Conservation (phyloP, 2,888 invertebrate species). For the Laspeyria flexula region DNA sequence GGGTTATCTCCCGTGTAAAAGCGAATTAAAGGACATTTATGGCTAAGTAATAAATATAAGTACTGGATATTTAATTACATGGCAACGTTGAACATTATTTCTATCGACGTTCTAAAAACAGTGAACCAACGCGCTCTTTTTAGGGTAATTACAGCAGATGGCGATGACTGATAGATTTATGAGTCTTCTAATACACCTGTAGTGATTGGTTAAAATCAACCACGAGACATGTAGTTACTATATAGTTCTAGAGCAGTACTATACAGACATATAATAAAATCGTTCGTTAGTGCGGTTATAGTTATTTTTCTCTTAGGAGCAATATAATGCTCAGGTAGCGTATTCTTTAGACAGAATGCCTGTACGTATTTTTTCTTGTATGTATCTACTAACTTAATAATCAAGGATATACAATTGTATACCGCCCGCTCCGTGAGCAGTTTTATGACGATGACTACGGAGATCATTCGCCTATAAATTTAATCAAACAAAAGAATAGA, state of each 20-base stretch:
- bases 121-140: not conserved
- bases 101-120: constrained; percentile 1
- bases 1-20: constrained; percentile 1
- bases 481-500: too few species aligned
- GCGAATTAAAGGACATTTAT: constrained; percentile 6
- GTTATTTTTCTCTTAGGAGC: too few species aligned
- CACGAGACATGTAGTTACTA: not conserved
- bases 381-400: too few species aligned
- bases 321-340: too few species aligned
- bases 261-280: too few species aligned
- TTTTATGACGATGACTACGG: too few species aligned
- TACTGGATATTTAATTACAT: not conserved
- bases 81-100: not conserved
- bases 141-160: constrained; percentile 6
- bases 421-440: too few species aligned
- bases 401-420: too few species aligned
- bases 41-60: constrained; percentile 2
- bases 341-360: too few species aligned
- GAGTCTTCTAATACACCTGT: constrained; percentile 2
- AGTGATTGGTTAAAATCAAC: constrained; percentile 9
- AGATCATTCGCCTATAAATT: too few species aligned
- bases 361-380: too few species aligned
- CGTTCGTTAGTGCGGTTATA: too few species aligned
- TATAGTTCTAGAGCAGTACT: not conserved
- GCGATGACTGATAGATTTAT: constrained; percentile 13